A percentile compares a stretch with the other conserved stretches of the same genome.
These are phyloP conservation scores for Dynastes tityus DNA, from an alignment of 2,888 invertebrate genomes.

Conservation along the genomic window DNA sequence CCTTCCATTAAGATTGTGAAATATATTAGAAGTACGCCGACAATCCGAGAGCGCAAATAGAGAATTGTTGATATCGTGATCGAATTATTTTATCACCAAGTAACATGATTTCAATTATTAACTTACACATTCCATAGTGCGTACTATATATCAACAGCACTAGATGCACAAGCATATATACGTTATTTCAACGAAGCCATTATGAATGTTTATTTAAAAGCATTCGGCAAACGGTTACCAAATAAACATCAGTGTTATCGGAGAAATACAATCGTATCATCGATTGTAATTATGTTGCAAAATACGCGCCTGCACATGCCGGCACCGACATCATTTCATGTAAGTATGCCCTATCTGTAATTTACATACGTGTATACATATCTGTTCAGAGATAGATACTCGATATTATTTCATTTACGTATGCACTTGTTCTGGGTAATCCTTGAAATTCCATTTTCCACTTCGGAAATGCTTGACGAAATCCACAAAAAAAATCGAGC, in stretches of 20 bases:
- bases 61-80: neutral
- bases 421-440: neutral
- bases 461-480: neutral
- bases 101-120: conserved; percentile 13
- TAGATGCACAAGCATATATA: neutral
- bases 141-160: neutral
- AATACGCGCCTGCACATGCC: neutral
- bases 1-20: no score
- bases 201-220: conserved; percentile 22
- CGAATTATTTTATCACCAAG: conserved; percentile 18
- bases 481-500: neutral
- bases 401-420: conserved; percentile 2
- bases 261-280: conserved; percentile 6
- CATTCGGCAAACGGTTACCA: conserved; percentile 33
- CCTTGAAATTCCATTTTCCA: neutral
- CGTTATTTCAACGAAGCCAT: conserved; percentile 10
- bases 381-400: neutral
- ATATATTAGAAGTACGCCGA: no score
- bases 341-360: neutral
- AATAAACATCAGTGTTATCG: conserved; percentile 33
- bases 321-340: neutral
- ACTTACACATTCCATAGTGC: neutral
- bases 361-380: neutral
- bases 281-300: conserved; percentile 19
- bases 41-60: neutral